Percentiles rank a stretch among this genome's conserved stretches.
Conservation (phyloP, 2,113 vertebrate genomes). For the Dipodomys spectabilis region DNA sequence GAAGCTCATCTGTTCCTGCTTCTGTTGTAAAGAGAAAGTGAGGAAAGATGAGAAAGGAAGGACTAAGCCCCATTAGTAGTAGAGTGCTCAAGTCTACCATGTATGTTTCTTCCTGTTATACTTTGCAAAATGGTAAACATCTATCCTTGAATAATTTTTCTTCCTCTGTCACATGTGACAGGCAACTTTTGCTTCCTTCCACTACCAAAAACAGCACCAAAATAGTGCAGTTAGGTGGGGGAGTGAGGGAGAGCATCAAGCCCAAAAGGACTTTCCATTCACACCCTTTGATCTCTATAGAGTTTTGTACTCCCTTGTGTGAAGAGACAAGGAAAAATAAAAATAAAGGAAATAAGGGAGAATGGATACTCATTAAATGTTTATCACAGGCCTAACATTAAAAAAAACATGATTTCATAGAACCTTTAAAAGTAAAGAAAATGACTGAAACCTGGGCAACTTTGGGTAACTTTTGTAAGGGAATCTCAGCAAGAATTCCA, state of each 20-base stretch:
- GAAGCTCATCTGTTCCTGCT: neutral
- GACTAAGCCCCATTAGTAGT: neutral
- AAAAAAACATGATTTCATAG: neutral
- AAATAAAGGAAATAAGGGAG: neutral
- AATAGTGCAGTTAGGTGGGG: neutral
- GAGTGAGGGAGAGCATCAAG: rapidly evolving
- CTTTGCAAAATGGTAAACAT: neutral
- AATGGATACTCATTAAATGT: neutral
- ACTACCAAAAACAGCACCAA: neutral
- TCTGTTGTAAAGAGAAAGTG: neutral
- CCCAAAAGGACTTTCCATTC: neutral
- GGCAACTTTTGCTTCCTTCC: neutral
- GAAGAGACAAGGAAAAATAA: neutral
- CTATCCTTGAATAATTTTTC: neutral
- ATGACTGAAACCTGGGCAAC: neutral
- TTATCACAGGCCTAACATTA: too few relatives aligned
- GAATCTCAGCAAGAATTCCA: neutral
- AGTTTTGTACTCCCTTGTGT: neutral
- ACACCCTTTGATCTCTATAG: neutral
- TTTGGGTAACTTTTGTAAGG: neutral
- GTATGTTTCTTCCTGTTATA: neutral
- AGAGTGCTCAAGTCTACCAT: neutral
- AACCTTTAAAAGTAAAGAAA: neutral
- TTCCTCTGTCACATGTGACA: neutral
- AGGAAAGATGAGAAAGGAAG: neutral